These are phyloP conservation scores for Lasaia peninsularis DNA, from an alignment of 1,140 invertebrate species.

Conservation along the genomic window DNA sequence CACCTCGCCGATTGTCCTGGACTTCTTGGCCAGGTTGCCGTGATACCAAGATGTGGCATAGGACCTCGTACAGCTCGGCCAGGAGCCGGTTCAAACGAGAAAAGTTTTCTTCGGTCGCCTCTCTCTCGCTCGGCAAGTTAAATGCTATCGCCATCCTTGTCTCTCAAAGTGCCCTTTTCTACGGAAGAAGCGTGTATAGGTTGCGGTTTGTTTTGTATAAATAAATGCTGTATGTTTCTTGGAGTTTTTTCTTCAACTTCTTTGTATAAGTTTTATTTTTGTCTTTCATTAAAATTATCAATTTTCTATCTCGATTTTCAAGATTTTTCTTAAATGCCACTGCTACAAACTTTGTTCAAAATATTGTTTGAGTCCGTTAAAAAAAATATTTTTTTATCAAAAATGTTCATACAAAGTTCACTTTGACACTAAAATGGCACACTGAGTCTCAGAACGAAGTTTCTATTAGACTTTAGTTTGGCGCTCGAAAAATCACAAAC, in stretches of 20 bases:
- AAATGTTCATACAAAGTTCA: constrained; percentile 36
- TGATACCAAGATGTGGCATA: constrained; percentile 72
- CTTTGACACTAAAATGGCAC: constrained; percentile 52
- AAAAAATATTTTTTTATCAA: constrained; percentile 15
- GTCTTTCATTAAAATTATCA: not conserved
- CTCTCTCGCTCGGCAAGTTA: constrained; percentile 73
- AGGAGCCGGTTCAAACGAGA: constrained; percentile 74
- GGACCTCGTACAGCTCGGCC: constrained; percentile 71
- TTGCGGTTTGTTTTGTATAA: constrained; percentile 65
- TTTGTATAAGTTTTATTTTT: constrained; percentile 23
- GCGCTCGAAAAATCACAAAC: constrained; percentile 41
- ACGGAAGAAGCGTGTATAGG: constrained; percentile 62
- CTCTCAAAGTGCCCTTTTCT: constrained; percentile 60
- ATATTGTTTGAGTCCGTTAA: constrained; percentile 13
- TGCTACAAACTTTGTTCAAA: not conserved
- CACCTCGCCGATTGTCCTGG: constrained; percentile 69
- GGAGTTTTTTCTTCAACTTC: constrained; percentile 34
- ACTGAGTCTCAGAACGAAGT: constrained; percentile 29
- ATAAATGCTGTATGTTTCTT: constrained; percentile 47
- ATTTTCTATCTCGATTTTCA: not conserved
- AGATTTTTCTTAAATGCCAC: not conserved
- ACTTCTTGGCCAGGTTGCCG: constrained; percentile 65
- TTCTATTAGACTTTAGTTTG: constrained; percentile 44
- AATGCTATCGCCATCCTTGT: constrained; percentile 76
- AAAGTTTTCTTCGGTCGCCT: constrained; percentile 73